Evolutionary conservation across 2,113 vertebrate genomes (phyloP).

Genomic region (Pelecanus crispus): DNA sequence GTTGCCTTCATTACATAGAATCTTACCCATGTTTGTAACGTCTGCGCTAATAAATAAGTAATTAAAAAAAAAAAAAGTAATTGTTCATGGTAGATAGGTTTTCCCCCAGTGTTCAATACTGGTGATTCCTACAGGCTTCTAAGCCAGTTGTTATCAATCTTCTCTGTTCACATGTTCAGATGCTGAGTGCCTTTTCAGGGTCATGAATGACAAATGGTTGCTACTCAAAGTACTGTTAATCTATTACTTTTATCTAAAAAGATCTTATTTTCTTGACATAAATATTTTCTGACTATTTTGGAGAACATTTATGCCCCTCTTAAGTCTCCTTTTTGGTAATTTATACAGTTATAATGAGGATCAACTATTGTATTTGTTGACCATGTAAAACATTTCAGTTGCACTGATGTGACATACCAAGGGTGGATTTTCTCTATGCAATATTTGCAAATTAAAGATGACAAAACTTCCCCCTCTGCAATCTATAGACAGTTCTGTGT

Average conservation of each 20-base stretch:
- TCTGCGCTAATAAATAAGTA: conserved; percentile 48
- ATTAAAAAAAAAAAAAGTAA: background rate
- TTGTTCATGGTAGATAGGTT: background rate
- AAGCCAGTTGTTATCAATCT: background rate
- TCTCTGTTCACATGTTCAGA: background rate
- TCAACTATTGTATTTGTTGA: background rate
- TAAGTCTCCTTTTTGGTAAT: conserved; percentile 10
- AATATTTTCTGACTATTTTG: conserved; percentile 26
- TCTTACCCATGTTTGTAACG: conserved; percentile 18
- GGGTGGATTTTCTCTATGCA: conserved; percentile 9
- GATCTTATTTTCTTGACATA: conserved; percentile 19
- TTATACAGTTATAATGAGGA: conserved; percentile 31
- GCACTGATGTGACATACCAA: background rate
- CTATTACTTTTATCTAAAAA: conserved; percentile 31
- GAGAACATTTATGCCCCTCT: background rate
- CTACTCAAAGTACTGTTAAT: conserved; percentile 33
- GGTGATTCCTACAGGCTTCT: background rate
- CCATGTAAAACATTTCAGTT: background rate
- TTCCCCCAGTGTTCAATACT: background rate
- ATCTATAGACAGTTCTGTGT: background rate
- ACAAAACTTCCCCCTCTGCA: background rate
- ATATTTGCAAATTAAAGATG: conserved; percentile 17
- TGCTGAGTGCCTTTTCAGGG: conserved; percentile 61
- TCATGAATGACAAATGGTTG: conserved; percentile 31
- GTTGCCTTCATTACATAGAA: background rate